Evolutionary conservation across 2,797 vertebrate species (phyloP), one percentile per base, ranked within the genome.

Genomic region (Chiroxiphia lanceolata): DNA sequence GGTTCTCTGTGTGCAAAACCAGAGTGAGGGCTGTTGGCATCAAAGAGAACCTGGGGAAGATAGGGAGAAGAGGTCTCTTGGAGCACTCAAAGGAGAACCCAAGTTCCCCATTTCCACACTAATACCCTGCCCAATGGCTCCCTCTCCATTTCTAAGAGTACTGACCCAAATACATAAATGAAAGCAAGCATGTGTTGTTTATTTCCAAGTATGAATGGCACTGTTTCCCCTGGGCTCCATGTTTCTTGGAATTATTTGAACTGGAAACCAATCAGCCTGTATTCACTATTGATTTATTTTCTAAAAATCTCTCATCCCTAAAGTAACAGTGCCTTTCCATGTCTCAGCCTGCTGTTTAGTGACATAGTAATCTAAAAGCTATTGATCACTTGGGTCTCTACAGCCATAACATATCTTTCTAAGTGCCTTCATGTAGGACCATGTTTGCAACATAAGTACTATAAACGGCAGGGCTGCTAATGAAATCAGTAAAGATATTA

Each of bases 361-460:
- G 87, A 96, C 93, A 95, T 91, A 93, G 94, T 94, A 96, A 97
- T 96, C 89, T 94, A 96, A 96, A 96, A 89, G 88, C 85, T 94
- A 96, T 97, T 90, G 97, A 97, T 96, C 93, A 79, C 82, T 91
- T 74, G 90, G 77, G 90, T 87, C 67, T 96, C 89, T 78, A 68
- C 85, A 95, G 81, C 89, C 81, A 82, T 59, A 94, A 90, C 61
- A 76, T 67, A 82, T 69, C 89, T 95, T 93, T 53, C 36, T 83
- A 89, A 94, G 54, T 60, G 85, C 87, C 90, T 87, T 76, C 76
- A 65, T 75, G 59, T 29, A 90, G 72, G 56, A 75, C 51, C 92
- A 68, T 78, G 74, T 88, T 86, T 93, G 92, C 86, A 86, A 84
- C 83, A 88, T 42, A 80, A 96, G 94, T 77, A 85, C 74, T 42